Percentiles rank a stretch among this genome's conserved stretches.
Evolutionary conservation across 2,113 vertebrate species (phyloP).

Genomic region (Zosterops japonicus): DNA sequence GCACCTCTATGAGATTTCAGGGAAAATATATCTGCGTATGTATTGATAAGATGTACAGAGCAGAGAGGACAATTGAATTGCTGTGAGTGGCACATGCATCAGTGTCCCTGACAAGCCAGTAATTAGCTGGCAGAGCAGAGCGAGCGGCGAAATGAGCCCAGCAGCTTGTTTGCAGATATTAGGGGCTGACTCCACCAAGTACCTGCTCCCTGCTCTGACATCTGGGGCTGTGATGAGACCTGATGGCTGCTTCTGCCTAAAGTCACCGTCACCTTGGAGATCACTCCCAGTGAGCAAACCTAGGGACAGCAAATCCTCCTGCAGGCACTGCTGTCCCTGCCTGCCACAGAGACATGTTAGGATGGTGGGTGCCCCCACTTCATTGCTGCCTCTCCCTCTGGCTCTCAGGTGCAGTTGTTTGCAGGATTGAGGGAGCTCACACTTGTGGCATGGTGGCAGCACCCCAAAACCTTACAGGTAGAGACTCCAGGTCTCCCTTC

Average conservation of each 20-base stretch:
- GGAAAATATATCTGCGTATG: not conserved
- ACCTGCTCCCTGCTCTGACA: conserved; percentile 11
- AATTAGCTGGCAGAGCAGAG: conserved; percentile 48
- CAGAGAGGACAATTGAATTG: conserved; percentile 44
- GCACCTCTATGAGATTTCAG: conserved; percentile 6
- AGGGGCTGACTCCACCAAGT: not conserved
- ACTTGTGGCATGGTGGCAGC: not conserved
- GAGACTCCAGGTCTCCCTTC: not conserved
- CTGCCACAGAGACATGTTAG: not conserved
- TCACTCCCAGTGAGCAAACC: accelerated
- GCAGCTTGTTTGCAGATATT: not conserved
- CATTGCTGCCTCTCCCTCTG: not conserved
- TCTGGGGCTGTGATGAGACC: not conserved
- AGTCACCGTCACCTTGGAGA: conserved; percentile 46
- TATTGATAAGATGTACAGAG: conserved; percentile 3
- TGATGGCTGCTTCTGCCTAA: not conserved
- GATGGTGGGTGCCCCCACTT: too few species aligned
- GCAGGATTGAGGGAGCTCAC: not conserved
- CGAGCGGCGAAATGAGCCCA: not conserved
- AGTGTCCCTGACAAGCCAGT: conserved; percentile 49
- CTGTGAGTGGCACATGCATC: conserved; percentile 47
- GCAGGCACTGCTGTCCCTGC: accelerated
- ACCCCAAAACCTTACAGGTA: not conserved
- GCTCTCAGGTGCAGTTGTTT: not conserved
- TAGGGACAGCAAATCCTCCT: not conserved